Evolutionary conservation across 2,113 vertebrate species (phyloP).

Genomic region (Syngnathus floridae): DNA sequence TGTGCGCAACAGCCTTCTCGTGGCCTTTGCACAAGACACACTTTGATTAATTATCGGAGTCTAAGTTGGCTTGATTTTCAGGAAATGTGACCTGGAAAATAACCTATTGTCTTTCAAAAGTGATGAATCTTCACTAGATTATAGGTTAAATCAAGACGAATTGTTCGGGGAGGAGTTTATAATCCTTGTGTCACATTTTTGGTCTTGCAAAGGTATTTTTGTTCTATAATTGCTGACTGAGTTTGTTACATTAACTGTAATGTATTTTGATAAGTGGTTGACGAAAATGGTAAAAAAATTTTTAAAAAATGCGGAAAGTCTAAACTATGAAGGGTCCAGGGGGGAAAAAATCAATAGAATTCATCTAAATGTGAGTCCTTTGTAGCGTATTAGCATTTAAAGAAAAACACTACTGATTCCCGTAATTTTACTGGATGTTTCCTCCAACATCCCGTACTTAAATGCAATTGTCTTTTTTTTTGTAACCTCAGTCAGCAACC

Average conservation of each 20-base stretch:
- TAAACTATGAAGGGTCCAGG: no score
- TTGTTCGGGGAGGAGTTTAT: not conserved
- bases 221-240: not conserved
- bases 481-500: not conserved
- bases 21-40: constrained; percentile 13
- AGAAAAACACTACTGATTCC: no score
- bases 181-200: not conserved
- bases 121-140: not conserved
- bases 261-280: no score
- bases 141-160: not conserved
- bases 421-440: no score
- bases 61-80: constrained; percentile 33
- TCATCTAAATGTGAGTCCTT: no score
- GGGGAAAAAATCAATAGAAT: no score
- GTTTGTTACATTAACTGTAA: no score
- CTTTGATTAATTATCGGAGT: constrained; percentile 39
- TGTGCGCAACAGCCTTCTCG: constrained; percentile 9
- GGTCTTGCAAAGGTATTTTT: not conserved
- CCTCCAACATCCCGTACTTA: no score
- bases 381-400: no score
- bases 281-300: no score
- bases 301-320: no score
- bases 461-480: not conserved
- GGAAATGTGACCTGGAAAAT: constrained; percentile 14
- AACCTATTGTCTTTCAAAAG: not conserved